Percentiles rank a stretch among this genome's conserved stretches.
Evolutionary conservation across 2,113 vertebrate genomes (phyloP).

Genomic region (Tympanuchus pallidicinctus): DNA sequence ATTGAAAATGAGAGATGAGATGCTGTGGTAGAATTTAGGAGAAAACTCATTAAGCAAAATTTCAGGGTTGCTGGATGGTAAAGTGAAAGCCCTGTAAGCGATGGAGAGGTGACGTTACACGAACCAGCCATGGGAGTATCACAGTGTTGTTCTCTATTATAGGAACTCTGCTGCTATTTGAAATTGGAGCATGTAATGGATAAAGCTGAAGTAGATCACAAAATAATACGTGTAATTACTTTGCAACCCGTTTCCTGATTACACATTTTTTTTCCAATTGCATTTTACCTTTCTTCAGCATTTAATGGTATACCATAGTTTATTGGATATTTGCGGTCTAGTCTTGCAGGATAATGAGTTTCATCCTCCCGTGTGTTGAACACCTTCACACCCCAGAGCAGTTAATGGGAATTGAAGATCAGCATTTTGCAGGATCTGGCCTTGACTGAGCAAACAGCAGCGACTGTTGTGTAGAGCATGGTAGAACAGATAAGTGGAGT

Average conservation of each 20-base stretch:
- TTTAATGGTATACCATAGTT: neutral
- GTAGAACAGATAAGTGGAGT: neutral
- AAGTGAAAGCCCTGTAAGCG: neutral
- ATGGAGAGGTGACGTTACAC: neutral
- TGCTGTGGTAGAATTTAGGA: neutral
- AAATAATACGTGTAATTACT: constrained; percentile 44
- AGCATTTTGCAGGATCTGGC: neutral
- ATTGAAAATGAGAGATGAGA: neutral
- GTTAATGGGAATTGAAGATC: constrained; percentile 24
- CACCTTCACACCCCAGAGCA: neutral
- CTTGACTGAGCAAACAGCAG: neutral
- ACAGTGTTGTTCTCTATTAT: neutral
- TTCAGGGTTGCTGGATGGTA: neutral
- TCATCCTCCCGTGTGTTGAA: neutral
- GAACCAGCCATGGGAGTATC: neutral
- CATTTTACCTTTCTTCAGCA: constrained; percentile 8
- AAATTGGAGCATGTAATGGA: neutral
- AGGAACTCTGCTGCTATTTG: neutral
- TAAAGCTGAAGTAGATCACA: neutral
- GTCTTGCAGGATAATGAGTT: constrained; percentile 31
- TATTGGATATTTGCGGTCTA: constrained; percentile 27
- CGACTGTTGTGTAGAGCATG: neutral
- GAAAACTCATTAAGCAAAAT: neutral
- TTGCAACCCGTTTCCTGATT: neutral
- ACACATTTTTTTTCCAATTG: neutral